Evolutionary conservation across 2,797 vertebrate species (phyloP).

Genomic region (Todus mexicanus): DNA sequence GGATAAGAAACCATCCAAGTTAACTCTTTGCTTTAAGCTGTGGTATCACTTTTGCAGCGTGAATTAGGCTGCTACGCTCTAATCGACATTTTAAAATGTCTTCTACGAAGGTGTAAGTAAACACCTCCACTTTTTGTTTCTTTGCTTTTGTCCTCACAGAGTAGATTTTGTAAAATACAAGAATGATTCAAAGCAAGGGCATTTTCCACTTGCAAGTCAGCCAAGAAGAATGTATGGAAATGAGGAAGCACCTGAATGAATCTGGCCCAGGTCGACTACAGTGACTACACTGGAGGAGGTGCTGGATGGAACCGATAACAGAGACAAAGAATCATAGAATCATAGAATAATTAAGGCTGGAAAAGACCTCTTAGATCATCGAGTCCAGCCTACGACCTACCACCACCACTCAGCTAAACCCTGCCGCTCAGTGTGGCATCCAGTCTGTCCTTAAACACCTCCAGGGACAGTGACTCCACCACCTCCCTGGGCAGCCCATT

Average conservation of each 20-base stretch:
- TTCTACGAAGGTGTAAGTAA: not conserved
- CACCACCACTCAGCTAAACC: too few relatives aligned
- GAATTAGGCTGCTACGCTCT: not conserved
- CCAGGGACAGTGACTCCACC: too few relatives aligned
- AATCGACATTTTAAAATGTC: not conserved
- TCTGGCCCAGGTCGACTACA: not conserved
- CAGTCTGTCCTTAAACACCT: too few relatives aligned
- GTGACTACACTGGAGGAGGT: not conserved
- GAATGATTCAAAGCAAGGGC: not conserved
- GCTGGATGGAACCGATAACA: not conserved
- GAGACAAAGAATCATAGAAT: too few relatives aligned
- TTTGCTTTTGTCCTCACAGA: not conserved
- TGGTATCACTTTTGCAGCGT: not conserved
- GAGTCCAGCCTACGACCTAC: too few relatives aligned
- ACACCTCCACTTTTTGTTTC: not conserved
- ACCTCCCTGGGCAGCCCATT: too few relatives aligned
- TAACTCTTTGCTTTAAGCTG: not conserved
- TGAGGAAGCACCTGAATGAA: not conserved
- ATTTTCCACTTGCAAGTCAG: not conserved
- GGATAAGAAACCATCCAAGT: not conserved
- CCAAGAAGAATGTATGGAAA: not conserved
- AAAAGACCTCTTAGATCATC: too few relatives aligned
- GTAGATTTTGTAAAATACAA: not conserved
- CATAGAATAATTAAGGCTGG: too few relatives aligned
- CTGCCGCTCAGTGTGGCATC: too few relatives aligned